These are phyloP conservation scores for Drosophila imparisetae DNA, from an alignment of 2,888 invertebrate genomes.

Conservation along the genomic window DNA sequence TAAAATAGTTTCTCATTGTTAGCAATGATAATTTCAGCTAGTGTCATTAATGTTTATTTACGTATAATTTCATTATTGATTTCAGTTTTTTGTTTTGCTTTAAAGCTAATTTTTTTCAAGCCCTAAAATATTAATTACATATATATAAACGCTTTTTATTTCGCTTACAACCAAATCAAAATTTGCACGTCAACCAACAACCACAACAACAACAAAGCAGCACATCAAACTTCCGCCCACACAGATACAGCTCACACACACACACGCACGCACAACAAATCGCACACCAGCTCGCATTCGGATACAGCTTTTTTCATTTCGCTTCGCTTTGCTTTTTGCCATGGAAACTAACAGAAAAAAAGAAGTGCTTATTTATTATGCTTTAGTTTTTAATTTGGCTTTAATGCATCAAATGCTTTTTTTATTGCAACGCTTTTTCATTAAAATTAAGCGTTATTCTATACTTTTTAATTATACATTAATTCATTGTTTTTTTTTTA, in stretches of 20 bases:
- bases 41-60: slow-evolving; percentile 4
- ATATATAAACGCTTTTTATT: slow-evolving; percentile 34
- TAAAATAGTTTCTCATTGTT: background rate
- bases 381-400: slow-evolving; percentile 27
- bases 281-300: slow-evolving; percentile 33
- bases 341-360: slow-evolving; percentile 50
- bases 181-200: slow-evolving; percentile 66
- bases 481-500: slow-evolving; percentile 6
- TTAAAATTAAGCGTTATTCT: slow-evolving; percentile 8
- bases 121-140: slow-evolving; percentile 35
- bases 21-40: slow-evolving; percentile 1
- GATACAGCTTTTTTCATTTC: slow-evolving; percentile 29
- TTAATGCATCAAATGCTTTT: slow-evolving; percentile 44
- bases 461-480: slow-evolving; percentile 1
- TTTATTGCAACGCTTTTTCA: slow-evolving; percentile 27
- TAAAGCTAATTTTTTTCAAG: background rate
- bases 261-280: slow-evolving; percentile 19
- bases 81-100: slow-evolving; percentile 46
- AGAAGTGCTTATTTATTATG: slow-evolving; percentile 42
- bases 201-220: slow-evolving; percentile 42
- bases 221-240: slow-evolving; percentile 41
- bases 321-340: slow-evolving; percentile 63
- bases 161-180: slow-evolving; percentile 59
- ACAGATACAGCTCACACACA: slow-evolving; percentile 23
- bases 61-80: slow-evolving; percentile 15